Percentiles rank a stretch among this genome's conserved stretches.
phyloP scores from a whole-genome alignment of 2,888 invertebrate species.

The Gortyna flavago region DNA sequence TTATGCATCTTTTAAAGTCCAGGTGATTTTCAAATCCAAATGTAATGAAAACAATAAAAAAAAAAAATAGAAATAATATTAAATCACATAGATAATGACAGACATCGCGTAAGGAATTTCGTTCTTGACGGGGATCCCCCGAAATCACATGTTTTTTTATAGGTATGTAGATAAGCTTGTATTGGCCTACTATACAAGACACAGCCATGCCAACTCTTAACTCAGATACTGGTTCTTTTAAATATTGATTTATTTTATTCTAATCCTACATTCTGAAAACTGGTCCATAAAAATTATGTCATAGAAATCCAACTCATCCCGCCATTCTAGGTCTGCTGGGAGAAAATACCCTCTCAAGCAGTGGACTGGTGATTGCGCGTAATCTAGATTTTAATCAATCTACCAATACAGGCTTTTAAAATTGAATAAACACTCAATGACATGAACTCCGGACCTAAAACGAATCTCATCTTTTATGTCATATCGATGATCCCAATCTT shows the following conservation, averaged over 20 bases:
- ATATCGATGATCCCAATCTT: conserved; percentile 60
- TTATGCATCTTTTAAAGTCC: neutral
- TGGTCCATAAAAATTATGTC: too few relatives aligned
- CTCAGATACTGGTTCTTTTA: too few relatives aligned
- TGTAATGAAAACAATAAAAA: neutral
- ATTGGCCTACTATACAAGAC: too few relatives aligned
- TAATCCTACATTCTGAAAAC: too few relatives aligned
- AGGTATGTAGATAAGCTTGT: too few relatives aligned
- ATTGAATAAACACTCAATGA: conserved; percentile 27
- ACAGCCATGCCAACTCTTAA: too few relatives aligned
- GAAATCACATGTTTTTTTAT: too few relatives aligned
- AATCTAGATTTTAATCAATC: conserved; percentile 1
- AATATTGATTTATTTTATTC: too few relatives aligned
- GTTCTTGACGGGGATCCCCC: too few relatives aligned
- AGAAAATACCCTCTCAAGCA: neutral
- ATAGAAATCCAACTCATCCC: neutral
- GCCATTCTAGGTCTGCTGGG: neutral
- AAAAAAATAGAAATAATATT: too few relatives aligned
- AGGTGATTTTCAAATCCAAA: neutral
- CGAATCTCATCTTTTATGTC: conserved; percentile 28
- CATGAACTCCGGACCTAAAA: conserved; percentile 22
- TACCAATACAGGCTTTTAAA: neutral
- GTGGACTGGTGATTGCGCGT: neutral
- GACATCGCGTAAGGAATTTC: too few relatives aligned
- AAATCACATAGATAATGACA: too few relatives aligned